phyloP scores from a whole-genome alignment of 2,888 invertebrate genomes.

The Metopia argyrocephala region DNA sequence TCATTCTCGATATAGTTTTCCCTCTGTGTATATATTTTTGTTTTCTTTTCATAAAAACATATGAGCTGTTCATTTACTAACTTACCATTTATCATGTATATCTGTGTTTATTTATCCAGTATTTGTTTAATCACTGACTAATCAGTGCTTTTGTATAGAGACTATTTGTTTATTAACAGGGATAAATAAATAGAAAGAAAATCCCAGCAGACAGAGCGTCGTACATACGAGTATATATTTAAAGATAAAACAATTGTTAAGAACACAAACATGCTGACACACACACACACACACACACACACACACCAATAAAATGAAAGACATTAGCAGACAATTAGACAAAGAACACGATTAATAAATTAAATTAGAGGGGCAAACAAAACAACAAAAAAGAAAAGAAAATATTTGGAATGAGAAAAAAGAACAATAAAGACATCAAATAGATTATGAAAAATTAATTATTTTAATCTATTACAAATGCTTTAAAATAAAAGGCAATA shows the following conservation, averaged over 20 bases:
- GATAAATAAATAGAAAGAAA: constrained; percentile 7
- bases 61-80: neutral
- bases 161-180: constrained; percentile 30
- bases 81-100: constrained; percentile 19
- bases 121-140: constrained; percentile 55
- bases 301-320: neutral
- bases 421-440: constrained; percentile 43
- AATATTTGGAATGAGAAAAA: neutral
- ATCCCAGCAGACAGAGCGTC: constrained; percentile 10
- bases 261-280: neutral
- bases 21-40: too few relatives aligned
- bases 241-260: constrained; percentile 12
- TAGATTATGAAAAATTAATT: constrained; percentile 57
- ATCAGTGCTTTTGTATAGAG: constrained; percentile 44
- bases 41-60: too few relatives aligned
- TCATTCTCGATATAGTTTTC: too few relatives aligned
- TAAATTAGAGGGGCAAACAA: constrained; percentile 29
- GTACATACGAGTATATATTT: neutral
- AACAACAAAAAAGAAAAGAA: neutral
- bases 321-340: neutral
- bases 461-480: constrained; percentile 49
- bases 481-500: constrained; percentile 30
- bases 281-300: neutral
- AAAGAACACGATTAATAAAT: too few relatives aligned
- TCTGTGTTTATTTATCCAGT: neutral